Conservation (phyloP, 1,140 invertebrate species). For the Homalodisca vitripennis region DNA sequence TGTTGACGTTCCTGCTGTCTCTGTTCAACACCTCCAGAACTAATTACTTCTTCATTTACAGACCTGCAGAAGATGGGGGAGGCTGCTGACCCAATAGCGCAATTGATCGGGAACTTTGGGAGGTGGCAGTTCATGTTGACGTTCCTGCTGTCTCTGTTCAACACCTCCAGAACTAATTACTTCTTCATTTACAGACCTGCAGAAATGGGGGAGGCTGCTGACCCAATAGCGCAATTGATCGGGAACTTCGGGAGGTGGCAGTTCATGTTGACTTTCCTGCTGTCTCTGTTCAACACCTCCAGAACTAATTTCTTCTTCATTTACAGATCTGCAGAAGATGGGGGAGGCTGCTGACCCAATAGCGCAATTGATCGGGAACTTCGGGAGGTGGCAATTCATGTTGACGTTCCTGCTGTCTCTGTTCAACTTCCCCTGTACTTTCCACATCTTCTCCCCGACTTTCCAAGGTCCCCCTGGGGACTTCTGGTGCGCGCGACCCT, state of each 20-base stretch:
- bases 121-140: slow-evolving; percentile 61
- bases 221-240: slow-evolving; percentile 46
- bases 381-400: slow-evolving; percentile 59
- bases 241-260: slow-evolving; percentile 59
- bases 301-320: too few relatives aligned
- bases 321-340: not conserved
- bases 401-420: slow-evolving; percentile 64
- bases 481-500: slow-evolving; percentile 53
- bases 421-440: slow-evolving; percentile 64
- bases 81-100: not conserved
- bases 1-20: too few relatives aligned
- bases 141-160: slow-evolving; percentile 61
- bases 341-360: slow-evolving; percentile 1
- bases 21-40: too few relatives aligned
- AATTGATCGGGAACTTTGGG: slow-evolving; percentile 58
- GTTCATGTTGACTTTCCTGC: too few relatives aligned
- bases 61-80: not conserved
- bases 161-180: slow-evolving; percentile 67
- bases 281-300: too few relatives aligned
- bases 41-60: too few relatives aligned
- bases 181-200: slow-evolving; percentile 47
- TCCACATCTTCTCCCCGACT: slow-evolving; percentile 64
- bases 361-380: slow-evolving; percentile 53
- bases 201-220: not conserved
- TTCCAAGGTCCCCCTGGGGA: slow-evolving; percentile 62